Evolutionary conservation across 1,140 invertebrate species (phyloP).

Genomic region (Drosophila ambigua): DNA sequence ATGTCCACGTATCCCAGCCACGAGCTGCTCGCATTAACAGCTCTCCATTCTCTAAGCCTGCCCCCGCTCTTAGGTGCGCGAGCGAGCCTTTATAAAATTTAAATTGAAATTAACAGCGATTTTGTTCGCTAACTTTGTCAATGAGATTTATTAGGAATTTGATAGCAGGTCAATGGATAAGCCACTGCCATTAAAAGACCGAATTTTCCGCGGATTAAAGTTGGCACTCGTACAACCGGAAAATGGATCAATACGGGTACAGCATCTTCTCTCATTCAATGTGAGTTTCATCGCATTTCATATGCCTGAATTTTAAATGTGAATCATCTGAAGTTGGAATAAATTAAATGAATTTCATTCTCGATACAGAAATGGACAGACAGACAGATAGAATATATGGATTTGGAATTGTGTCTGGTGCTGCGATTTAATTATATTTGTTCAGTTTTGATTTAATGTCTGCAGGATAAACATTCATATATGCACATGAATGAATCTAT

Average conservation of each 20-base stretch:
- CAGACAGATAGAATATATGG: slow-evolving; percentile 4
- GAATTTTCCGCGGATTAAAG: slow-evolving; percentile 48
- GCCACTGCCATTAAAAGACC: slow-evolving; percentile 21
- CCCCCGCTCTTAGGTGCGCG: slow-evolving; percentile 9
- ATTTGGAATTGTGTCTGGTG: slow-evolving; percentile 30
- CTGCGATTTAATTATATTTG: slow-evolving; percentile 34
- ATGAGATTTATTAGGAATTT: slow-evolving; percentile 57
- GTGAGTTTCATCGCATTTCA: background rate
- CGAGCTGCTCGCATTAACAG: slow-evolving; percentile 23
- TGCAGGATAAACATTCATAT: background rate
- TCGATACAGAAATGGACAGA: background rate
- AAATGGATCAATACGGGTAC: background rate
- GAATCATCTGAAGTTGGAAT: slow-evolving; percentile 1
- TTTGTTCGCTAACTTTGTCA: slow-evolving; percentile 47
- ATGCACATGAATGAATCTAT: background rate
- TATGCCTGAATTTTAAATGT: slow-evolving; percentile 18
- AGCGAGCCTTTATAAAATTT: slow-evolving; percentile 55
- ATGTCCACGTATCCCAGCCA: slow-evolving; percentile 41
- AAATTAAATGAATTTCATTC: slow-evolving; percentile 43
- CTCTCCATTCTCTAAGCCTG: background rate
- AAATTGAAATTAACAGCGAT: slow-evolving; percentile 42
- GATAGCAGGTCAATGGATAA: slow-evolving; percentile 33
- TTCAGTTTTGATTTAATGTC: slow-evolving; percentile 26
- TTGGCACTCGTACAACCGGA: background rate
- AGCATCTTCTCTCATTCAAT: too few species aligned